Evolutionary conservation across 2,797 vertebrate genomes (phyloP).

Genomic region (Chrosomus eos): DNA sequence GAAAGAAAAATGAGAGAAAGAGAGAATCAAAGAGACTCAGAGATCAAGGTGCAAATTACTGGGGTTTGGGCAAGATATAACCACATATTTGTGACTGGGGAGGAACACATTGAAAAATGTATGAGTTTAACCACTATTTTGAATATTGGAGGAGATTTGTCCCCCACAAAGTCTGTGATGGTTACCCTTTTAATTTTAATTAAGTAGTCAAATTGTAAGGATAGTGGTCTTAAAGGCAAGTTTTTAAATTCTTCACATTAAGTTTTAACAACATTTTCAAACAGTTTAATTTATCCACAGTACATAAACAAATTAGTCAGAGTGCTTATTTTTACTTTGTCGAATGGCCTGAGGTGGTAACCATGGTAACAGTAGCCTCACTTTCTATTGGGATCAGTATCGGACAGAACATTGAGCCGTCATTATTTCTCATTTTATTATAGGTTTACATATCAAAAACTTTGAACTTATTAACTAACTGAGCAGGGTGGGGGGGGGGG

Average conservation of each 20-base stretch:
- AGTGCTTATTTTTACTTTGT: constrained; percentile 17
- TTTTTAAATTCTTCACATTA: not conserved
- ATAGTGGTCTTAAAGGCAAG: not conserved
- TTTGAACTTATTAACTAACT: not conserved
- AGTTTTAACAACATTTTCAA: not conserved
- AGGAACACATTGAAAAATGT: not conserved
- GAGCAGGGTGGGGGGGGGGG: too few relatives aligned
- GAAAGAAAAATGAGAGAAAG: not conserved
- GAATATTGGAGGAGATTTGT: not conserved
- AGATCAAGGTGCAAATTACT: not conserved
- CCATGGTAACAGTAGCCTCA: not conserved
- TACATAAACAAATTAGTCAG: not conserved
- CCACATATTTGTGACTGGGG: not conserved
- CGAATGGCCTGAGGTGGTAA: not conserved
- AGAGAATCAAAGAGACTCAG: not conserved
- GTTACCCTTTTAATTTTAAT: not conserved
- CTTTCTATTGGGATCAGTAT: not conserved
- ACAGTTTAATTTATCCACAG: not conserved
- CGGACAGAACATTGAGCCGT: not conserved
- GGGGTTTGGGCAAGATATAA: not conserved
- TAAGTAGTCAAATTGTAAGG: not conserved
- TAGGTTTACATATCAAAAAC: not conserved
- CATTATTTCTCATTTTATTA: not conserved
- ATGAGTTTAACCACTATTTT: not conserved
- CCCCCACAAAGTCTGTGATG: not conserved